Evolutionary conservation across 2,888 invertebrate species (phyloP), one percentile per base, ranked within the genome.

Genomic region (Cephus rjabovi): DNA sequence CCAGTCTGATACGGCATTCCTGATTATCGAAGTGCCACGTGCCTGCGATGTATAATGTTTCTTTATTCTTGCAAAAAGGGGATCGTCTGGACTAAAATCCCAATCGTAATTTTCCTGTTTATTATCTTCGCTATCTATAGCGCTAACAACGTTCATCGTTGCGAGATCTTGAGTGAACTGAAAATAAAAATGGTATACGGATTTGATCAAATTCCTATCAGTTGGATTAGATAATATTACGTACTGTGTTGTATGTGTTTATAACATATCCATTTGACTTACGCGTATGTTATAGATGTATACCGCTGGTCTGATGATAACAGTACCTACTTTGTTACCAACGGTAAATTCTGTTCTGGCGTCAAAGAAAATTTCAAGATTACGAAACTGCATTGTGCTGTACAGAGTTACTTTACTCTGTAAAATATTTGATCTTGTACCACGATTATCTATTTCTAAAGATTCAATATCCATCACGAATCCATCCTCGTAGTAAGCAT

Each of bases 341-440:
- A 71, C 71, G 11, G 71, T 71, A 31, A 71, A 71, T 12, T 71
- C 31, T 3, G 71, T 31, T 23, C 56, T 56, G 23, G 9, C 56
- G 56, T 56, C 56, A 56, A 9, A 56, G 6, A 56, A 23, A 9
- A 56, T 9, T 1, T 56, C 9, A 56, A 23, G 15, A 23, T 56
- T 56, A 23, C 11, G 3, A 30, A 71, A 71, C 30, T 31, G 6
- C 11, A 71, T 6, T 9, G 23, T 9, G 56, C 56, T 56, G 0
- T 2, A 0, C 71, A 71, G 2, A 31, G 0, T 15, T 15, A 33
- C 0, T 71, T 15, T 0, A 1, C 15, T 34, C 4, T 1, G 0
- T 15, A 9, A 12, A 9, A 71, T 30, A 9, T 1, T 1, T 9
- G 71, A 3, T 9, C 1, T 31, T 4, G 12, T 34, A 9, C 1